phyloP scores from a whole-genome alignment of 2,888 invertebrate genomes.

The Bellardia pandia region DNA sequence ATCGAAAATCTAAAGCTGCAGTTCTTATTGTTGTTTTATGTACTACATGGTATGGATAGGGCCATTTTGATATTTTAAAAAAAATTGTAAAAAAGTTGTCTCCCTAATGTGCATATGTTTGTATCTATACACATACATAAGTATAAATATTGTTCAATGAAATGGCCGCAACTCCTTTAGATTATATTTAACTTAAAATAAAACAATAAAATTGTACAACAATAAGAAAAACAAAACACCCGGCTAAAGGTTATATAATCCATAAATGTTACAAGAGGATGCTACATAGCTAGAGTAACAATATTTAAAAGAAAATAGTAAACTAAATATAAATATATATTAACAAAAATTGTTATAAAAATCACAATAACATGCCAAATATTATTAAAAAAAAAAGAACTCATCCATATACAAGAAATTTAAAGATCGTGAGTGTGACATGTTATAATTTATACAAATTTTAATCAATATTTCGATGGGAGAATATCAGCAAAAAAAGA shows the following conservation, averaged over 20 bases:
- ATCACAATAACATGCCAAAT: not conserved
- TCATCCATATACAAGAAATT: not conserved
- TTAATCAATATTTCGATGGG: too few relatives aligned
- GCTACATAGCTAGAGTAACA: not conserved
- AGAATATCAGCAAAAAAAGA: not conserved
- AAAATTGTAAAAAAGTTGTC: too few relatives aligned
- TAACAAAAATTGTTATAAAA: not conserved
- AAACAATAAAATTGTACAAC: slow-evolving; percentile 16
- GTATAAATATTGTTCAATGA: slow-evolving; percentile 1
- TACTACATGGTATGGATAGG: too few relatives aligned
- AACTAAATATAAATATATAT: slow-evolving; percentile 19
- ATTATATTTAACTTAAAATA: slow-evolving; percentile 34
- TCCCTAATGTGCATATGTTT: slow-evolving; percentile 10
- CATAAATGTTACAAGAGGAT: slow-evolving; percentile 63
- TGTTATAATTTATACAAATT: not conserved
- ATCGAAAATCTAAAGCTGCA: too few relatives aligned
- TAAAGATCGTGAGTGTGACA: not conserved
- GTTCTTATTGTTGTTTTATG: too few relatives aligned
- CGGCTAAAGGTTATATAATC: slow-evolving; percentile 67
- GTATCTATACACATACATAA: not conserved
- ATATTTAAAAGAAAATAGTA: slow-evolving; percentile 3
- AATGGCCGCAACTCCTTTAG: slow-evolving; percentile 42
- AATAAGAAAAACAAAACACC: slow-evolving; percentile 31
- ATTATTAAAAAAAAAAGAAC: not conserved
- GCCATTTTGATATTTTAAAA: too few relatives aligned